Percentiles rank a stretch among this genome's conserved stretches.
Conservation (phyloP, 2,888 invertebrate genomes). For the Glaucopsyche alexis region DNA sequence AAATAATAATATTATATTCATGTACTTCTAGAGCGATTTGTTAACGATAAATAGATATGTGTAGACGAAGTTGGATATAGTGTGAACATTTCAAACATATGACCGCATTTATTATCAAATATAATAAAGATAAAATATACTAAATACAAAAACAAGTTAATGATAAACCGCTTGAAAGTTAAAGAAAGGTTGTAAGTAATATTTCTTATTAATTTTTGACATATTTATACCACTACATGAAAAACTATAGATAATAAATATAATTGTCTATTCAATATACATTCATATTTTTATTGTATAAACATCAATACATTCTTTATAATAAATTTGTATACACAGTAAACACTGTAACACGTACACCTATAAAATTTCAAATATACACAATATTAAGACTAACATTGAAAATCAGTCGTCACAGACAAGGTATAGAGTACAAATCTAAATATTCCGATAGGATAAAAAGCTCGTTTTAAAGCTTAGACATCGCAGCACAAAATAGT, state of each 20-base stretch:
- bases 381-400: slow-evolving; percentile 60
- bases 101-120: too few species aligned
- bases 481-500: slow-evolving; percentile 39
- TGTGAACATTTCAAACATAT: not conserved
- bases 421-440: slow-evolving; percentile 39
- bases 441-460: slow-evolving; percentile 35
- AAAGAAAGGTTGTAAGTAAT: not conserved
- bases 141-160: not conserved
- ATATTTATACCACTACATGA: slow-evolving; percentile 36
- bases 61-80: not conserved
- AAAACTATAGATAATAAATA: slow-evolving; percentile 32
- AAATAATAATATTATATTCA: not conserved
- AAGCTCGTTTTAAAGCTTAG: slow-evolving; percentile 43
- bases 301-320: slow-evolving; percentile 56
- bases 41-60: not conserved
- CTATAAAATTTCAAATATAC: slow-evolving; percentile 59
- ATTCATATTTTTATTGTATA: slow-evolving; percentile 45
- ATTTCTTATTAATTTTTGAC: slow-evolving; percentile 1
- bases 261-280: slow-evolving; percentile 30
- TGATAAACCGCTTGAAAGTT: not conserved
- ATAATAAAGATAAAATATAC: too few species aligned
- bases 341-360: slow-evolving; percentile 54
- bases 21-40: not conserved
- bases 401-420: slow-evolving; percentile 76
- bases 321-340: slow-evolving; percentile 61